These are phyloP conservation scores for Crocidura indochinensis DNA, from an alignment of 2,797 vertebrate species.

Conservation along the genomic window DNA sequence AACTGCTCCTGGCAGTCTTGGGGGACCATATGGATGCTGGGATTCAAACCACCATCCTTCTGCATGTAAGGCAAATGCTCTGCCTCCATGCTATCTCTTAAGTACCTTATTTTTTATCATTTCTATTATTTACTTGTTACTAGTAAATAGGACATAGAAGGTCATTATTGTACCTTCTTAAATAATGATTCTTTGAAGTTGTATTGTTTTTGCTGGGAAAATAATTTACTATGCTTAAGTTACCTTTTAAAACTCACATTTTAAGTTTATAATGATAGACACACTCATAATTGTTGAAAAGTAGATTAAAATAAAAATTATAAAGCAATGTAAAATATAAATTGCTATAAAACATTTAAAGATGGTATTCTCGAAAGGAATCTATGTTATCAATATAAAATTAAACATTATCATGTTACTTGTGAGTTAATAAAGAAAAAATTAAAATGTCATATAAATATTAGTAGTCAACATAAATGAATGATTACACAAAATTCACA, in stretches of 20 bases:
- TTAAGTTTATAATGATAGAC: conserved; percentile 45
- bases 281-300: conserved; percentile 62
- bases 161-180: conserved; percentile 31
- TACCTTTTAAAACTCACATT: conserved; percentile 43
- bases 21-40: too few relatives aligned
- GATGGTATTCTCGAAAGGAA: conserved; percentile 58
- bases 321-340: conserved; percentile 56
- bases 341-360: conserved; percentile 15
- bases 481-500: conserved; percentile 75
- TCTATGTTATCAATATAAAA: conserved; percentile 67
- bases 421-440: conserved; percentile 60
- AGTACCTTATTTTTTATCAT: not conserved
- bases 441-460: conserved; percentile 45
- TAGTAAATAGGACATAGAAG: not conserved
- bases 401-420: conserved; percentile 58
- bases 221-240: not conserved
- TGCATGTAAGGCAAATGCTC: too few relatives aligned
- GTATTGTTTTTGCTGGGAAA: conserved; percentile 24
- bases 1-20: too few relatives aligned
- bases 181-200: not conserved
- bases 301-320: conserved; percentile 46
- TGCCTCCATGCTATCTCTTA: too few relatives aligned
- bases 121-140: not conserved
- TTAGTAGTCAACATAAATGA: conserved; percentile 74
- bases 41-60: too few relatives aligned